Conservation (phyloP, 1,140 invertebrate genomes). For the Venturia canescens region DNA sequence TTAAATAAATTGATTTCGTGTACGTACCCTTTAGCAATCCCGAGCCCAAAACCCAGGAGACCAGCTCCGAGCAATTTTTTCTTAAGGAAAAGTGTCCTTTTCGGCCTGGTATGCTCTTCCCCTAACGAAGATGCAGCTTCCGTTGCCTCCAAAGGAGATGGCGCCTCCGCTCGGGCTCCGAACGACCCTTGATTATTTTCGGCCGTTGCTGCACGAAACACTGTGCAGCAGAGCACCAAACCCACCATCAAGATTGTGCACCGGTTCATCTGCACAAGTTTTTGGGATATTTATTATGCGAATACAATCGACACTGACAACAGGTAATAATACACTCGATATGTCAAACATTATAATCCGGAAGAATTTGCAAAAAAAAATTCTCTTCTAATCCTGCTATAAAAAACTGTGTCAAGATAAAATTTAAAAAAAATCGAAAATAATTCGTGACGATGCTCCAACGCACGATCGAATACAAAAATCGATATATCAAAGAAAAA, state of each 20-base stretch:
- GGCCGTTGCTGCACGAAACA: conserved; percentile 54
- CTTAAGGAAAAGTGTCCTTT: conserved; percentile 70
- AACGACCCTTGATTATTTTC: conserved; percentile 14
- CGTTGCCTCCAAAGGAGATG: background rate
- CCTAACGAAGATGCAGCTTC: conserved; percentile 43
- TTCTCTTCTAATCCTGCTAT: too few relatives aligned
- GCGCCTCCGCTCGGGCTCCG: background rate
- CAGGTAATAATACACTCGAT: too few relatives aligned
- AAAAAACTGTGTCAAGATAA: too few relatives aligned
- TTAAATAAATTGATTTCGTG: too few relatives aligned
- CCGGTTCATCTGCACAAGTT: conserved; percentile 62
- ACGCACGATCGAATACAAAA: too few relatives aligned
- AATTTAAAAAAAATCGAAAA: too few relatives aligned
- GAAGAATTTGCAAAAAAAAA: too few relatives aligned
- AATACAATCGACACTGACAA: background rate
- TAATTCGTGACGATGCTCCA: too few relatives aligned
- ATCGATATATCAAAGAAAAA: too few relatives aligned
- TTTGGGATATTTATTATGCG: background rate
- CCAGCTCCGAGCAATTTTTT: conserved; percentile 71
- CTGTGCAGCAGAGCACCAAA: conserved; percentile 51
- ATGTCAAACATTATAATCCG: too few relatives aligned
- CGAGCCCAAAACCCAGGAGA: conserved; percentile 70
- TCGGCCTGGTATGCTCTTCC: conserved; percentile 55
- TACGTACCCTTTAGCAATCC: conserved; percentile 68
- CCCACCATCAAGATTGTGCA: conserved; percentile 48